Conservation (phyloP, 2,797 vertebrate genomes). For the Clarias fuscus region DNA sequence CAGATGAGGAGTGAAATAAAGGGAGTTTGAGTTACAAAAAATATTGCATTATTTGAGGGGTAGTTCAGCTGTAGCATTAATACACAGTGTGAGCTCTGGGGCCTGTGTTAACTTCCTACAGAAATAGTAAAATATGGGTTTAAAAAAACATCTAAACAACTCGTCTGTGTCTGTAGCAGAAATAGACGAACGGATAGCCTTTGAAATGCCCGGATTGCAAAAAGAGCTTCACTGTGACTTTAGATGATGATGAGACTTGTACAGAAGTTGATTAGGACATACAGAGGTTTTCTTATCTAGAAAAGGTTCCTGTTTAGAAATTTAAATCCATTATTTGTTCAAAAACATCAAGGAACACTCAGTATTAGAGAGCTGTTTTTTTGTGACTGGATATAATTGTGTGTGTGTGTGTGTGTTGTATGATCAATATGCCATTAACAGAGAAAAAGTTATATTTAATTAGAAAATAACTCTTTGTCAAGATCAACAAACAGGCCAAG, state of each 20-base stretch:
- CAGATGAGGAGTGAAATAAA: no score
- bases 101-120: no score
- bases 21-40: no score
- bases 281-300: not conserved
- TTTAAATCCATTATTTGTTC: not conserved
- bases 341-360: not conserved
- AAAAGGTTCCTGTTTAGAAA: not conserved
- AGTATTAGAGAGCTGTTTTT: not conserved
- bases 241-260: not conserved
- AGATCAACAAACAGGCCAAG: conserved; percentile 56
- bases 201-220: not conserved
- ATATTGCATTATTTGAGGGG: no score
- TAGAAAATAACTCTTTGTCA: conserved; percentile 58
- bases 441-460: conserved; percentile 50
- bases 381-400: not conserved
- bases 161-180: not conserved
- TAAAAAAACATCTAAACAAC: no score
- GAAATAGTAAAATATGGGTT: no score
- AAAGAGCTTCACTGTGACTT: not conserved
- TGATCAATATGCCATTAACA: conserved; percentile 47
- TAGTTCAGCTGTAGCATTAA: no score
- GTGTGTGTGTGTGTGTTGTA: conserved; percentile 22
- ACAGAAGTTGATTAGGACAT: conserved; percentile 1
- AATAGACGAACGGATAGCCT: not conserved
- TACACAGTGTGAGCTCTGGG: no score